Conservation (phyloP, 1,140 invertebrate species). For the Notospermus geniculatus region DNA sequence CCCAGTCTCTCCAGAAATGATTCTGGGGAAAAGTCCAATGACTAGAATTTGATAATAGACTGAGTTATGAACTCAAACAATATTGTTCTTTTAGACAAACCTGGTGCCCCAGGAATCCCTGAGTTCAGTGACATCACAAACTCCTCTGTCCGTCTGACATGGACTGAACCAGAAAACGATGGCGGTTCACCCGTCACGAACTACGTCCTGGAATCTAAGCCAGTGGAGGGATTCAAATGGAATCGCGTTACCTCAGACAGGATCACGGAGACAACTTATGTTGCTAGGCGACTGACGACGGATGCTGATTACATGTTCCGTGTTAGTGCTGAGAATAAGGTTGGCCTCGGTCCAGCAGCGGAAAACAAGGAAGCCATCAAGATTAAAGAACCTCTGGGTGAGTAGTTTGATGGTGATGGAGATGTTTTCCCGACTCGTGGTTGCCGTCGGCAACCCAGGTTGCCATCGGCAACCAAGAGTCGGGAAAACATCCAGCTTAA, state of each 20-base stretch:
- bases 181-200: slow-evolving; percentile 95
- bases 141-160: slow-evolving; percentile 89
- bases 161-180: slow-evolving; percentile 85
- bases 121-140: slow-evolving; percentile 89
- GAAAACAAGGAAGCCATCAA: slow-evolving; percentile 72
- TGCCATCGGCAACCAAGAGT: too few species aligned
- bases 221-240: slow-evolving; percentile 38
- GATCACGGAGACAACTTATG: slow-evolving; percentile 43
- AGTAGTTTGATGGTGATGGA: slow-evolving; percentile 27
- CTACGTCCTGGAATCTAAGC: slow-evolving; percentile 73
- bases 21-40: neutral
- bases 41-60: neutral
- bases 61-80: neutral
- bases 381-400: slow-evolving; percentile 79
- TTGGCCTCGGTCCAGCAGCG: slow-evolving; percentile 90
- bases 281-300: slow-evolving; percentile 84
- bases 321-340: slow-evolving; percentile 93
- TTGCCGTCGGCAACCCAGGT: too few species aligned
- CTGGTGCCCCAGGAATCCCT: slow-evolving; percentile 82
- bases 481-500: too few species aligned
- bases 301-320: slow-evolving; percentile 92
- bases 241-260: slow-evolving; percentile 33
- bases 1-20: too few species aligned
- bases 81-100: slow-evolving; percentile 46
- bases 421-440: too few species aligned